Conservation (phyloP, 2,797 vertebrate species). For the Odontamblyopus rebecca region DNA sequence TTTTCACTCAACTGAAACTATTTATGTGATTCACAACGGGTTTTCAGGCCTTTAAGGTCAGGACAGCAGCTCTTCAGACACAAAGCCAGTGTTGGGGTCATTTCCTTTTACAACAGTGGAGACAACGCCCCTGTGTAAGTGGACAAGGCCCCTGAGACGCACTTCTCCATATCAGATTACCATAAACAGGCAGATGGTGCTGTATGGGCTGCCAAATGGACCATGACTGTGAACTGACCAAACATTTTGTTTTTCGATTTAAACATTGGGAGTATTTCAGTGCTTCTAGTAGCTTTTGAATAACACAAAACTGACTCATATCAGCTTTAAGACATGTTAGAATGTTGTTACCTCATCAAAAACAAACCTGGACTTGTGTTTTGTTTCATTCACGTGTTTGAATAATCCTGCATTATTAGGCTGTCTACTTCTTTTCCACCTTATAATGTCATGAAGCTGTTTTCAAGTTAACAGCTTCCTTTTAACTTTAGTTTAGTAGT, state of each 20-base stretch:
- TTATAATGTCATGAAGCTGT: too few relatives aligned
- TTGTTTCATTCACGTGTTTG: too few relatives aligned
- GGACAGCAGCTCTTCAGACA: too few relatives aligned
- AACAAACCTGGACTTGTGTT: too few relatives aligned
- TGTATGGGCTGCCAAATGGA: background rate
- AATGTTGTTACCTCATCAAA: too few relatives aligned
- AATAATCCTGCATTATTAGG: too few relatives aligned
- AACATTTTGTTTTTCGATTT: background rate
- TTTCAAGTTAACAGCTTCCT: too few relatives aligned
- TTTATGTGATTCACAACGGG: background rate
- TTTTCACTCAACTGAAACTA: background rate
- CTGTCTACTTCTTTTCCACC: too few relatives aligned
- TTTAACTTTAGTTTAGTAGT: too few relatives aligned
- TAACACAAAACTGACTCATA: too few relatives aligned
- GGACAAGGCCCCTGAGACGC: background rate
- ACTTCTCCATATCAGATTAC: background rate
- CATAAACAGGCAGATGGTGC: constrained; percentile 6
- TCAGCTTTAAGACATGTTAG: too few relatives aligned
- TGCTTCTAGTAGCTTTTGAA: too few relatives aligned
- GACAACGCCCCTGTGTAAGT: background rate
- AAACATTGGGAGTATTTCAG: background rate
- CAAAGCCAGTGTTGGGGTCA: background rate
- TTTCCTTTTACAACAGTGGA: background rate
- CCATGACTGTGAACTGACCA: constrained; percentile 6
- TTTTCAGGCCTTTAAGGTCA: background rate